Percentiles rank a stretch among this genome's conserved stretches.
These are phyloP conservation scores for Solea solea DNA, from an alignment of 2,113 vertebrate species.

Conservation along the genomic window DNA sequence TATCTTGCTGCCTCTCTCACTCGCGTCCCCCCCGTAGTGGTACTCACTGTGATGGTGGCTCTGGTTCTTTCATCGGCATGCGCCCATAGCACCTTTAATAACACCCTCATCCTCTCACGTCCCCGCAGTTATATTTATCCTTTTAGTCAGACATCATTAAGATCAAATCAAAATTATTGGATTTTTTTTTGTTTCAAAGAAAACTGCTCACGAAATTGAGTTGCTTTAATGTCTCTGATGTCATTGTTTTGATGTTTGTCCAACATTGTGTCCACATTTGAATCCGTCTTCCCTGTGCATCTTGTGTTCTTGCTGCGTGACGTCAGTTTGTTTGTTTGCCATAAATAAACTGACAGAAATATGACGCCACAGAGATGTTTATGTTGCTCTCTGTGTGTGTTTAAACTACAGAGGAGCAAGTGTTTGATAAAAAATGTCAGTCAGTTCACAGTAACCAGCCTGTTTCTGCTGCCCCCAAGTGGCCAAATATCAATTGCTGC, in stretches of 20 bases:
- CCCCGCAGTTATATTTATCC: not conserved
- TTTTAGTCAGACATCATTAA: not conserved
- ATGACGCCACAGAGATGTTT: not conserved
- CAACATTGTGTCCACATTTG: slow-evolving; percentile 5
- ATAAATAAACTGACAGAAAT: not conserved
- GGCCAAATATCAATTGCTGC: not conserved
- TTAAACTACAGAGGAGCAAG: not conserved
- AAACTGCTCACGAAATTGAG: not conserved
- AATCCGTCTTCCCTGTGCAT: slow-evolving; percentile 22
- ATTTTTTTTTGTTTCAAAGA: not conserved
- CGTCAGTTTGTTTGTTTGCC: slow-evolving; percentile 14
- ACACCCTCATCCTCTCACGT: slow-evolving; percentile 53
- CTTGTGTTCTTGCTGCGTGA: slow-evolving; percentile 15
- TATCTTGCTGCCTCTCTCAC: slow-evolving; percentile 34
- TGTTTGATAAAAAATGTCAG: too few relatives aligned
- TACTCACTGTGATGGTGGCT: slow-evolving; percentile 78
- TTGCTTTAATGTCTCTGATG: not conserved
- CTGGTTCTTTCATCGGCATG: slow-evolving; percentile 77
- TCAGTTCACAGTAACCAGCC: slow-evolving; percentile 1
- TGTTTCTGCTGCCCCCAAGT: slow-evolving; percentile 19
- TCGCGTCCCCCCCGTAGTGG: slow-evolving; percentile 48
- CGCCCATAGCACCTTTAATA: slow-evolving; percentile 60
- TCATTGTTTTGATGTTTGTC: slow-evolving; percentile 26
- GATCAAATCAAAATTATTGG: not conserved
- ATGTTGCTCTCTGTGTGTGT: not conserved